Evolutionary conservation across 2,888 invertebrate species (phyloP), one percentile per base, ranked within the genome.

Genomic region (Eilema sororculum): DNA sequence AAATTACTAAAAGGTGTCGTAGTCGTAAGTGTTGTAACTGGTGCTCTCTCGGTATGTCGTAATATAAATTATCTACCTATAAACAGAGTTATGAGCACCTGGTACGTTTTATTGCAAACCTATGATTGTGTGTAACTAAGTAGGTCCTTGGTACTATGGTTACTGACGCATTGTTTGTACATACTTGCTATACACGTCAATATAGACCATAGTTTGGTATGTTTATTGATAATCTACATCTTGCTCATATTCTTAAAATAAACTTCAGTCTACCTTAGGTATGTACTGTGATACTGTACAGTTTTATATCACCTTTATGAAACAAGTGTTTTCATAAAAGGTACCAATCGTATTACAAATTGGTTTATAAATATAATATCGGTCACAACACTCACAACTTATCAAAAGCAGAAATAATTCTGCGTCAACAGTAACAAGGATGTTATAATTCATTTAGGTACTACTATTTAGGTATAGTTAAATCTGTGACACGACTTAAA

Each of bases 381-480:
- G 46, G 46, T 46, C 46, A 28, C 46, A n/a, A n/a, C n/a, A n/a
- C n/a, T n/a, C n/a, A 6, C 46, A 52, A 52, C n/a, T 52, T 52
- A 52, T 52, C 52, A n/a, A 52, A 46, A 52, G 9, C 20, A 9
- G 52, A n/a, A n/a, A 8, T 52, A 8, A 52, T 52, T 52, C 52
- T n/a, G 52, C n/a, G 52, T 52, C n/a, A 52, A 52, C n/a, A 52
- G n/a, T n/a, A n/a, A 52, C n/a, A n/a, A 52, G n/a, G 52, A 52
- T n/a, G 20, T 52, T 52, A 52, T 52, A 52, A 52, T 41, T 4
- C 13, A 41, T 41, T 41, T 5, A 46, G 28, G 28, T 28, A 46
- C 46, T 46, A 46, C 46, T 46, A 8, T 46, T 46, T 46, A n/a
- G n/a, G n/a, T n/a, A 52, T n/a, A 52, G 8, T 1, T n/a, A n/a